Percentiles rank a stretch among this genome's conserved stretches.
phyloP scores from a whole-genome alignment of 2,888 invertebrate species.

The Metopia argyrocephala region DNA sequence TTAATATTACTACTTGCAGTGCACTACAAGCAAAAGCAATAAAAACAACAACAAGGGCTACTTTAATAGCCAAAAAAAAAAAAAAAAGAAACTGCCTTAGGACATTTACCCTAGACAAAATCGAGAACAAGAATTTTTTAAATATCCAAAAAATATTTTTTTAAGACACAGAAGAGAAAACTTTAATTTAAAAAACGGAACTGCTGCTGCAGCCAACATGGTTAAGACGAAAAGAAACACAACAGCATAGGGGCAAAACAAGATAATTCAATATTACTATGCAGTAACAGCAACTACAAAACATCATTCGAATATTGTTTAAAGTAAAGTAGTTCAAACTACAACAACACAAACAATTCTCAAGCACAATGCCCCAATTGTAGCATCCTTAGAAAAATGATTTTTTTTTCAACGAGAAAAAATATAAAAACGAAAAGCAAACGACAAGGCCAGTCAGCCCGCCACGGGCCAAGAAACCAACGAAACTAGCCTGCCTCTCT shows the following conservation, averaged over 20 bases:
- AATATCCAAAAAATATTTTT: background rate
- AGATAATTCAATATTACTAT: constrained; percentile 62
- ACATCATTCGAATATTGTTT: constrained; percentile 12
- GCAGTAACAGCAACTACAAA: constrained; percentile 22
- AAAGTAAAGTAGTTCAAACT: constrained; percentile 42
- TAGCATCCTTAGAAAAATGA: background rate
- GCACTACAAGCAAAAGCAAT: no score
- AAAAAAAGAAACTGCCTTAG: constrained; percentile 9
- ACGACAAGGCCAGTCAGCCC: constrained; percentile 13
- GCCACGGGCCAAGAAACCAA: no score
- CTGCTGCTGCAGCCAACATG: constrained; percentile 14
- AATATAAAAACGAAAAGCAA: constrained; percentile 1
- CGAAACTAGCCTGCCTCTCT: no score
- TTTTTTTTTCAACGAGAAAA: background rate
- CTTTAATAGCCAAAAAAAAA: background rate
- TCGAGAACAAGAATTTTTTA: background rate
- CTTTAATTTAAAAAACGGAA: constrained; percentile 49
- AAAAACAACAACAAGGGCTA: background rate
- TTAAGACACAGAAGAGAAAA: constrained; percentile 22
- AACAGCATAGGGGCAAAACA: background rate
- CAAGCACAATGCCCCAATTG: constrained; percentile 24
- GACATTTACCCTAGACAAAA: constrained; percentile 32
- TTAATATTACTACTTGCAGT: background rate
- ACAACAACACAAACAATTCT: background rate
- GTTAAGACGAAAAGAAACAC: background rate